Percentiles rank a stretch among this genome's conserved stretches.
Conservation (phyloP, 2,888 invertebrate species). For the Tetranychus truncatus region DNA sequence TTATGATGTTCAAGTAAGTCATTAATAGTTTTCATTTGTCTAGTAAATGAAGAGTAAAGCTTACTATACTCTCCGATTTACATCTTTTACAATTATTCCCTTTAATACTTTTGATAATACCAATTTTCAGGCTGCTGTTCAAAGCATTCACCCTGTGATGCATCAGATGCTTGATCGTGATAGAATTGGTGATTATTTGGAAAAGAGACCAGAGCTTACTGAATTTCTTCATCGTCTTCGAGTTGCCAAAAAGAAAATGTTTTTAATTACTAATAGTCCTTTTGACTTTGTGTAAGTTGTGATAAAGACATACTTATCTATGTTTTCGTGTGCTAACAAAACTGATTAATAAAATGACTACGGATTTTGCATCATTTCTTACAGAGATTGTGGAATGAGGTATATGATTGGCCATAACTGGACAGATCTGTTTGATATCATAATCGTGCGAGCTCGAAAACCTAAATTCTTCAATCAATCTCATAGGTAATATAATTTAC, state of each 20-base stretch:
- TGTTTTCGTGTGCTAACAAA: neutral
- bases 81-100: slow-evolving; percentile 12
- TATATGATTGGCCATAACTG: slow-evolving; percentile 70
- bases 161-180: slow-evolving; percentile 67
- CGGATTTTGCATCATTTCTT: slow-evolving; percentile 14
- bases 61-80: too few relatives aligned
- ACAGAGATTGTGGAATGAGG: slow-evolving; percentile 73
- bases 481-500: slow-evolving; percentile 40
- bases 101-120: slow-evolving; percentile 27
- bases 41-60: too few relatives aligned
- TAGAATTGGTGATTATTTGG: slow-evolving; percentile 45
- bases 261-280: slow-evolving; percentile 89
- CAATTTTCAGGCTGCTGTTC: slow-evolving; percentile 53
- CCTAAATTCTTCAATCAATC: slow-evolving; percentile 81
- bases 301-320: slow-evolving; percentile 1
- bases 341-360: neutral
- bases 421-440: slow-evolving; percentile 76
- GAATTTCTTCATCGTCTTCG: slow-evolving; percentile 56
- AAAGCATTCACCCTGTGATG: slow-evolving; percentile 70
- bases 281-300: slow-evolving; percentile 61
- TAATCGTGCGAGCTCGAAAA: slow-evolving; percentile 84
- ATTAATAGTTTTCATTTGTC: too few relatives aligned
- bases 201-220: slow-evolving; percentile 51
- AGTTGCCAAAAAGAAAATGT: slow-evolving; percentile 61
- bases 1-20: slow-evolving; percentile 63